Evolutionary conservation across 2,797 vertebrate genomes (phyloP).

Genomic region (Myripristis jacobus): DNA sequence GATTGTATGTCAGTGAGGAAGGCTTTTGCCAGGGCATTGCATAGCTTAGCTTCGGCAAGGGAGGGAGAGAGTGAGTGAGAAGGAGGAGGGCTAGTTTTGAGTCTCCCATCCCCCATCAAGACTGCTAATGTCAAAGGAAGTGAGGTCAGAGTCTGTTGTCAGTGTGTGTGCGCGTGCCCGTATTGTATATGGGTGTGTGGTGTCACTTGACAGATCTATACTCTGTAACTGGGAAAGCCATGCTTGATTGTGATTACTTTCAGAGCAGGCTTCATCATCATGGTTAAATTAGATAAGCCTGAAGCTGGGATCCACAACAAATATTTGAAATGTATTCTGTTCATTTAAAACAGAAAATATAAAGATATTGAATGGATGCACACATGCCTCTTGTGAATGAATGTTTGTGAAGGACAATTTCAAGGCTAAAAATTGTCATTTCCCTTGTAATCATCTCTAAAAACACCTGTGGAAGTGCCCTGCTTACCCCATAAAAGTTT

Average conservation of each 20-base stretch:
- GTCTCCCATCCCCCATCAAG: conserved; percentile 76
- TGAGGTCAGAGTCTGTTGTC: conserved; percentile 66
- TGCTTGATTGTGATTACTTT: conserved; percentile 26
- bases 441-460: not conserved
- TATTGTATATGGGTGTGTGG: conserved; percentile 14
- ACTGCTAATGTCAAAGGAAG: conserved; percentile 76
- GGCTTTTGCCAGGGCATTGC: conserved; percentile 58
- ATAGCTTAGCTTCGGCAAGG: conserved; percentile 46
- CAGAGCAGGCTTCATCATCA: not conserved
- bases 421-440: not conserved
- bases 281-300: not conserved
- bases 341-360: conserved; percentile 1
- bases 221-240: conserved; percentile 6
- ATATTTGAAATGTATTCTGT: not conserved
- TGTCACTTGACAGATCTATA: conserved; percentile 23
- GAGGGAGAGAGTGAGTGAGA: conserved; percentile 25
- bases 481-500: not conserved
- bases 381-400: not conserved
- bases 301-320: not conserved
- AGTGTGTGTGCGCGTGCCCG: conserved; percentile 29
- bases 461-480: not conserved
- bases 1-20: conserved; percentile 62
- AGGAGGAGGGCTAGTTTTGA: conserved; percentile 59
- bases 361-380: not conserved
- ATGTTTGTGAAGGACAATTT: not conserved